These are phyloP conservation scores for Mesochorus sp. DNA, from an alignment of 2,888 invertebrate species.

Conservation along the genomic window DNA sequence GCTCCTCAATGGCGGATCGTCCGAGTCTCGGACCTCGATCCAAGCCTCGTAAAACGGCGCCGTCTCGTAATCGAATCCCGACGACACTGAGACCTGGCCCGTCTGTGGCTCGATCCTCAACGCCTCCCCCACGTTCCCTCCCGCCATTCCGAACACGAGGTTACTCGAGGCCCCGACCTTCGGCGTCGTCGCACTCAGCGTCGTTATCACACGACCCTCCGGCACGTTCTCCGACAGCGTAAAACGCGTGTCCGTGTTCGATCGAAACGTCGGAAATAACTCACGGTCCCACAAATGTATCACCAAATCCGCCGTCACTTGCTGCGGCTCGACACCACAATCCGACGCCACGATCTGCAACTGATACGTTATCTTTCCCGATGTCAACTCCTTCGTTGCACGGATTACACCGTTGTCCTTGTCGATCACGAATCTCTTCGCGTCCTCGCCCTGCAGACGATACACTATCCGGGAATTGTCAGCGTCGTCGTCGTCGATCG, in stretches of 20 bases:
- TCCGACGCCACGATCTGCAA: conserved; percentile 92
- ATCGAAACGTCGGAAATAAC: conserved; percentile 91
- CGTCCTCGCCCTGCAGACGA: conserved; percentile 89
- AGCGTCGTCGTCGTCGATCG: conserved; percentile 92
- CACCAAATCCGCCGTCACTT: conserved; percentile 89
- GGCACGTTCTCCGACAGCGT: conserved; percentile 91
- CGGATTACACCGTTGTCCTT: conserved; percentile 93
- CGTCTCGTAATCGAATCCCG: conserved; percentile 93
- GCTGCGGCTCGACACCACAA: conserved; percentile 87
- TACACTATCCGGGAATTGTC: conserved; percentile 92
- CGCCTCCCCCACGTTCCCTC: conserved; percentile 96
- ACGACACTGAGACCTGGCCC: conserved; percentile 91
- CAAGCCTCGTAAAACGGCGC: conserved; percentile 93
- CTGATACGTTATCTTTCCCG: conserved; percentile 86
- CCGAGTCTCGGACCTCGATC: conserved; percentile 95
- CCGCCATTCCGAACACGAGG: conserved; percentile 92
- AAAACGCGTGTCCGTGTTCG: conserved; percentile 88
- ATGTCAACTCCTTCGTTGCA: conserved; percentile 87
- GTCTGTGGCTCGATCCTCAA: conserved; percentile 90
- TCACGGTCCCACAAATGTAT: conserved; percentile 90
- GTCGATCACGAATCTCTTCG: conserved; percentile 90
- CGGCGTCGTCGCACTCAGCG: conserved; percentile 90
- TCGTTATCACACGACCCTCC: conserved; percentile 90
- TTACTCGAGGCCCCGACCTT: conserved; percentile 89
- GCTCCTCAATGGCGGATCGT: conserved; percentile 90